Conservation (phyloP, 2,797 vertebrate genomes). For the Trachops cirrhosus region DNA sequence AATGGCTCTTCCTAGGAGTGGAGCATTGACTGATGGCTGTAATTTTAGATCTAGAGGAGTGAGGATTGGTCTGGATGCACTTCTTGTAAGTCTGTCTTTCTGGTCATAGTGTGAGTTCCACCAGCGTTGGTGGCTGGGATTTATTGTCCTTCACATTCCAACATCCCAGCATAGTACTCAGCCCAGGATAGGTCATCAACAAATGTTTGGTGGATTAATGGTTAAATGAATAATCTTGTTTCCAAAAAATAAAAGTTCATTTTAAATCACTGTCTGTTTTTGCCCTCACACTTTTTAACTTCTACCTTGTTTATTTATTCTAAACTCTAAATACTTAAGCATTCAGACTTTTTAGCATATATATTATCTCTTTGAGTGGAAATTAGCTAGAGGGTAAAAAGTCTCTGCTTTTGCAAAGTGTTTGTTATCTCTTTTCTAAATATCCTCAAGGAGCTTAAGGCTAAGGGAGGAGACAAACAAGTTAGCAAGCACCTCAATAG, state of each 20-base stretch:
- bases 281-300: neutral
- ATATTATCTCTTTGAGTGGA: constrained; percentile 62
- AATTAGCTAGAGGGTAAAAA: constrained; percentile 54
- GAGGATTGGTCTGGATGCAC: neutral
- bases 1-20: neutral
- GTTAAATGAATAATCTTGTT: neutral
- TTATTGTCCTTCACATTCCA: neutral
- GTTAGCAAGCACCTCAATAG: neutral
- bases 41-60: neutral
- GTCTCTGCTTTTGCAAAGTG: neutral
- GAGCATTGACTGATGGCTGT: neutral
- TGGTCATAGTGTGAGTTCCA: neutral
- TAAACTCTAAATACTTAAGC: constrained; percentile 32
- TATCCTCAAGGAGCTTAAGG: constrained; percentile 12
- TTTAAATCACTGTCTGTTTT: neutral
- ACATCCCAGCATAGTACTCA: neutral
- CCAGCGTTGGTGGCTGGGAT: neutral
- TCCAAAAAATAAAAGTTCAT: neutral
- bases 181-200: neutral
- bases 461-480: neutral
- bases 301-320: constrained; percentile 27
- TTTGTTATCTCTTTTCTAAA: constrained; percentile 49
- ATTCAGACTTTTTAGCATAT: constrained; percentile 52
- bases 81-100: neutral
- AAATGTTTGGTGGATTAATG: neutral